phyloP scores from a whole-genome alignment of 2,113 vertebrate genomes.

The Periophthalmodon schlosseri region DNA sequence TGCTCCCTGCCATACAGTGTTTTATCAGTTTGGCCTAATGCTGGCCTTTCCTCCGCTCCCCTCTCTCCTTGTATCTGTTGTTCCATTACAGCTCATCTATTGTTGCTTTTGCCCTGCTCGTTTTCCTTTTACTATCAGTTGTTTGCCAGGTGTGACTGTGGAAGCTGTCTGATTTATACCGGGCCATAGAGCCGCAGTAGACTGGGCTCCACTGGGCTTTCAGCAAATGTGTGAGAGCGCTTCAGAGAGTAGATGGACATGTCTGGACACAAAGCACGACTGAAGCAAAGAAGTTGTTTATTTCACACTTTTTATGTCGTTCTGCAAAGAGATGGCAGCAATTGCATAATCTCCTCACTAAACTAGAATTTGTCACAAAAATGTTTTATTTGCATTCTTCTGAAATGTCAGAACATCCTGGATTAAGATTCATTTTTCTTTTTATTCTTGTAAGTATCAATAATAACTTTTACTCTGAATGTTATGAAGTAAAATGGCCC shows the following conservation, averaged over 20 bases:
- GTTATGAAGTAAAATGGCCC: not conserved
- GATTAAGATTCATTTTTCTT: not conserved
- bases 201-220: conserved; percentile 39
- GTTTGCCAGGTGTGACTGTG: conserved; percentile 63
- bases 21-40: conserved; percentile 36
- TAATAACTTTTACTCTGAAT: not conserved
- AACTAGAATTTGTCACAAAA: not conserved
- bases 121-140: conserved; percentile 64
- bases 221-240: conserved; percentile 19
- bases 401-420: not conserved
- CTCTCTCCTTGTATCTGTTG: conserved; percentile 54
- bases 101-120: conserved; percentile 48
- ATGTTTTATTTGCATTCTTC: not conserved
- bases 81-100: conserved; percentile 62
- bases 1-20: conserved; percentile 23
- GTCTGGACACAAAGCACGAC: not conserved
- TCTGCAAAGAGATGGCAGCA: not conserved
- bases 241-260: not conserved
- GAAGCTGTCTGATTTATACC: conserved; percentile 70
- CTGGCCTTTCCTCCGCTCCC: conserved; percentile 32
- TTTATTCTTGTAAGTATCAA: not conserved
- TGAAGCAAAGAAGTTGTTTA: not conserved
- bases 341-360: not conserved
- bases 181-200: conserved; percentile 37
- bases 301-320: not conserved